Percentiles rank a stretch among this genome's conserved stretches.
Evolutionary conservation across 2,113 vertebrate species (phyloP).

Genomic region (Leucosticte australis): DNA sequence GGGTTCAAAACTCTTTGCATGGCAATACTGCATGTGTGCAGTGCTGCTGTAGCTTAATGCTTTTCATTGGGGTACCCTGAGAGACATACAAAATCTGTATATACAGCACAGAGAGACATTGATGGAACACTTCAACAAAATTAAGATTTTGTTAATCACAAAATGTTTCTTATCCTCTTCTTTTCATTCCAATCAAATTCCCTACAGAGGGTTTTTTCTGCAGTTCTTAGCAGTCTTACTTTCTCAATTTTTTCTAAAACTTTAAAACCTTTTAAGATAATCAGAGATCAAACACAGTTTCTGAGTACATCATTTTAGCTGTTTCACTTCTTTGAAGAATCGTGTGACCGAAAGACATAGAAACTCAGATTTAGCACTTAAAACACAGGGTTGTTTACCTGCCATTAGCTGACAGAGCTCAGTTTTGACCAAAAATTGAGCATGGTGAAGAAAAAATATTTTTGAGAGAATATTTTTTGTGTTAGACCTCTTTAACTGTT

Average conservation of each 20-base stretch:
- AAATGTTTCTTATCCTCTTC: conserved; percentile 7
- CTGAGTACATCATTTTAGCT: neutral
- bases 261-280: conserved; percentile 67
- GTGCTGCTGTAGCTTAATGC: neutral
- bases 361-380: neutral
- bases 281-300: conserved; percentile 14
- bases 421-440: neutral
- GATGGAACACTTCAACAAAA: neutral
- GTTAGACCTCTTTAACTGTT: conserved; percentile 1
- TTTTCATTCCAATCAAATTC: conserved; percentile 15
- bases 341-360: neutral
- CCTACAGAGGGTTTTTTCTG: neutral
- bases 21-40: neutral
- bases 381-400: neutral
- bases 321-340: neutral
- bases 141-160: neutral
- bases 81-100: neutral
- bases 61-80: neutral
- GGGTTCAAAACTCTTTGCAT: neutral
- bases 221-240: conserved; percentile 19
- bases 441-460: neutral
- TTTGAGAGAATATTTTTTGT: neutral
- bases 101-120: neutral
- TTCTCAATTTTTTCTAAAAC: conserved; percentile 9
- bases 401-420: neutral